Evolutionary conservation across 2,797 vertebrate species (phyloP), one percentile per base, ranked within the genome.

Genomic region (Pygocentrus nattereri): DNA sequence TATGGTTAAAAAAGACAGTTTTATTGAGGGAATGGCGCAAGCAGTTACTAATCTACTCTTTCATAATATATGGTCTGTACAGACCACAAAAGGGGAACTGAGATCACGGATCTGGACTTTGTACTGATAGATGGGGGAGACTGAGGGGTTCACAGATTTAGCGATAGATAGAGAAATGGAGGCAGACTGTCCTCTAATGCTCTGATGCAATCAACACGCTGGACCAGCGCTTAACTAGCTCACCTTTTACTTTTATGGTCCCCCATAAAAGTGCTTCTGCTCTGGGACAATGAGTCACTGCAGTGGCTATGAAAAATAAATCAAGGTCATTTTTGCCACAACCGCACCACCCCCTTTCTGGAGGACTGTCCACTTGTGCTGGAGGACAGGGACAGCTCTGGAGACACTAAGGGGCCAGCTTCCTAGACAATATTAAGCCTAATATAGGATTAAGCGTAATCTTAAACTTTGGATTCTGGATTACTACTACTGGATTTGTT

Each of bases 21-120:
- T 19, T 72, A 80, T 71, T 62, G 68, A 78, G 62, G 65, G 80
- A 84, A 72, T 76, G 27, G 80, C 62, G 74, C 23, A 74, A 76
- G 65, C 73, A 70, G 59, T 44, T 30, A 19, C 47, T 49, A 27
- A 49, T 44, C 4, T 49, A 0, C 18, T 75, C 41, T 70, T 68
- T 59, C 23, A 13, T 75, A 34, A 21, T 69, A 34, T n/a, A 68
- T 68, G 69, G 27, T 6, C 23, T 19, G 34, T 10, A 6, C 56
- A 65, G 82, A 72, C 50, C 38, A 23, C 12, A 47, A 16, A 6
- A 69, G 18, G 62, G 31, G 62, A 65, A 19, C 18, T 18, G 62
- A 65, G 62, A 18, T 38, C 59, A 65, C 10, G 41, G 41, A 44
- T 44, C 31, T 11, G 15, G 4, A 31, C 27, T 8, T 44, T 68